phyloP scores from a whole-genome alignment of 2,797 vertebrate genomes.

The Lemur catta region DNA sequence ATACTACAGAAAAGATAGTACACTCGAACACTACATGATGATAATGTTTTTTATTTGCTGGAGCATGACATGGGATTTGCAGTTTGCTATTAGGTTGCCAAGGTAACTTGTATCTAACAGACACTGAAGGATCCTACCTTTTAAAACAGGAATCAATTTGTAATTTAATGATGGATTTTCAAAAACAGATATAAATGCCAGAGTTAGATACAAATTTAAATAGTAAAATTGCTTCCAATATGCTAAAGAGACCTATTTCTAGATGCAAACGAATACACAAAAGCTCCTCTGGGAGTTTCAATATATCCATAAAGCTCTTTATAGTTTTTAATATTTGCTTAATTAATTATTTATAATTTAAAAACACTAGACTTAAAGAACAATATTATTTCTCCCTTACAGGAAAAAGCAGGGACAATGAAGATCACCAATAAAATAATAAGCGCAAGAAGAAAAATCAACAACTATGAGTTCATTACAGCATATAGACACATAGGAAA shows the following conservation, averaged over 20 bases:
- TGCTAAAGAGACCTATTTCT: conserved; percentile 7
- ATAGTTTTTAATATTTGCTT: background rate
- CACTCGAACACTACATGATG: background rate
- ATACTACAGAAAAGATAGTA: background rate
- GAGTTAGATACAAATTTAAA: background rate
- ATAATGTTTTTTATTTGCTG: conserved; percentile 31
- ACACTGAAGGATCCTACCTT: conserved; percentile 33
- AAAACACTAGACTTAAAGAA: conserved; percentile 9
- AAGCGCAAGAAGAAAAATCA: conserved; percentile 20
- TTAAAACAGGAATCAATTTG: conserved; percentile 39
- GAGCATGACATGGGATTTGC: conserved; percentile 20
- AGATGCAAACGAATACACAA: background rate
- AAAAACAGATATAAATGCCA: conserved; percentile 6
- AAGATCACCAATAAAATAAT: background rate
- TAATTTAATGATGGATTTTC: conserved; percentile 48
- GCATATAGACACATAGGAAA: background rate
- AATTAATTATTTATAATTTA: background rate
- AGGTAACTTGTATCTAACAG: conserved; percentile 45
- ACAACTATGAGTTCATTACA: background rate
- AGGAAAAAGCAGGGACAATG: background rate
- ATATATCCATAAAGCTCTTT: background rate
- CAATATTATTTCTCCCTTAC: background rate
- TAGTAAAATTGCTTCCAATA: background rate
- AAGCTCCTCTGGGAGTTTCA: background rate
- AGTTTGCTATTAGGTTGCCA: conserved; percentile 55